phyloP scores from a whole-genome alignment of 2,888 invertebrate species.

The Malthinus flaveolus region DNA sequence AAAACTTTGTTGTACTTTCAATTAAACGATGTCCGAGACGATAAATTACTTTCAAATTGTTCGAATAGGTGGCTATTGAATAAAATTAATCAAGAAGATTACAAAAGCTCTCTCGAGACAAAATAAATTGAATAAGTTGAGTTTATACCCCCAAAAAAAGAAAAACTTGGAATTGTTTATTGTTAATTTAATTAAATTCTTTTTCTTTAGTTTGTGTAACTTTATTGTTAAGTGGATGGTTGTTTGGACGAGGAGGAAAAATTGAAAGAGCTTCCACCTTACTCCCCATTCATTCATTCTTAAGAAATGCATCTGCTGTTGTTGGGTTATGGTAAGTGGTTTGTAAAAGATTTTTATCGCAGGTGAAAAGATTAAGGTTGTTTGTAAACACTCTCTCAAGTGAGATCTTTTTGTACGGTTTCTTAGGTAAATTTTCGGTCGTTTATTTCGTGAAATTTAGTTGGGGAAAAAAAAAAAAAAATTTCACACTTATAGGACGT shows the following conservation, averaged over 20 bases:
- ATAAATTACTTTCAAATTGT: slow-evolving; percentile 39
- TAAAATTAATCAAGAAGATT: slow-evolving; percentile 35
- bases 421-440: neutral
- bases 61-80: slow-evolving; percentile 34
- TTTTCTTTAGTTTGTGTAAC: neutral
- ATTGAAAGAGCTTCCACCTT: slow-evolving; percentile 12
- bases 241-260: neutral
- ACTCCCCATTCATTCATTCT: slow-evolving; percentile 14
- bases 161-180: too few species aligned
- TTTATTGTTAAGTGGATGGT: neutral
- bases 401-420: neutral
- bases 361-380: slow-evolving; percentile 27
- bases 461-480: too few species aligned
- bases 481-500: slow-evolving; percentile 8
- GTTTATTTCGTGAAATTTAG: too few species aligned
- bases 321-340: slow-evolving; percentile 23
- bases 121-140: slow-evolving; percentile 1
- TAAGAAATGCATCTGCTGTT: slow-evolving; percentile 15
- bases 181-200: neutral
- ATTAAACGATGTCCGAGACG: slow-evolving; percentile 34
- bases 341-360: slow-evolving; percentile 29
- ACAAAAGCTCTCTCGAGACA: slow-evolving; percentile 12
- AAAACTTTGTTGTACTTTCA: slow-evolving; percentile 27
- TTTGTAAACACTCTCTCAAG: slow-evolving; percentile 25
- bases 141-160: neutral